phyloP scores from a whole-genome alignment of 2,797 vertebrate species.

The Neosilurus mollespiculum region DNA sequence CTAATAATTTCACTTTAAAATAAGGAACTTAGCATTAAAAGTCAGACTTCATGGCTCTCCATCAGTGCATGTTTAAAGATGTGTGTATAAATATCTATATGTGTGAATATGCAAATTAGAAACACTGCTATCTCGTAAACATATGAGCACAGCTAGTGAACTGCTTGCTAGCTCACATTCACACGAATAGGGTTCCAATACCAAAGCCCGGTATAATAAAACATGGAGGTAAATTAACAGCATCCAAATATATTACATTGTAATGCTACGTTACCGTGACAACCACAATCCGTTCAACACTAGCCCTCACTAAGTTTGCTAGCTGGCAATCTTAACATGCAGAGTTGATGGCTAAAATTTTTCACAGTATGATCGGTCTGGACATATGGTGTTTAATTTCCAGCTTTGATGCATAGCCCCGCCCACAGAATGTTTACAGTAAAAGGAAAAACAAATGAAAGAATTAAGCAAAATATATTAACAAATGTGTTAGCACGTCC shows the following conservation, averaged over 20 bases:
- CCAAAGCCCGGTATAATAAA: background rate
- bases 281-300: background rate
- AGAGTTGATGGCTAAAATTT: background rate
- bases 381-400: background rate
- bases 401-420: background rate
- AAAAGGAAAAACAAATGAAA: background rate
- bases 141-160: background rate
- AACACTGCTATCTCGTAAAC: too few relatives aligned
- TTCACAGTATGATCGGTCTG: background rate
- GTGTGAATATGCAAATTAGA: background rate
- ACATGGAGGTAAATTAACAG: background rate
- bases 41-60: too few relatives aligned
- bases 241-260: background rate
- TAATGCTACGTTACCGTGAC: background rate
- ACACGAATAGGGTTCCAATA: background rate
- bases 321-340: background rate
- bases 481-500: background rate
- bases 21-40: too few relatives aligned
- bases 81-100: background rate
- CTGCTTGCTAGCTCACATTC: background rate
- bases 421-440: background rate
- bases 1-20: too few relatives aligned
- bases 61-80: too few relatives aligned
- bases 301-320: background rate
- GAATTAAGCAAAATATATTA: background rate